phyloP scores from a whole-genome alignment of 2,888 invertebrate species.

The Thereva nobilitata region DNA sequence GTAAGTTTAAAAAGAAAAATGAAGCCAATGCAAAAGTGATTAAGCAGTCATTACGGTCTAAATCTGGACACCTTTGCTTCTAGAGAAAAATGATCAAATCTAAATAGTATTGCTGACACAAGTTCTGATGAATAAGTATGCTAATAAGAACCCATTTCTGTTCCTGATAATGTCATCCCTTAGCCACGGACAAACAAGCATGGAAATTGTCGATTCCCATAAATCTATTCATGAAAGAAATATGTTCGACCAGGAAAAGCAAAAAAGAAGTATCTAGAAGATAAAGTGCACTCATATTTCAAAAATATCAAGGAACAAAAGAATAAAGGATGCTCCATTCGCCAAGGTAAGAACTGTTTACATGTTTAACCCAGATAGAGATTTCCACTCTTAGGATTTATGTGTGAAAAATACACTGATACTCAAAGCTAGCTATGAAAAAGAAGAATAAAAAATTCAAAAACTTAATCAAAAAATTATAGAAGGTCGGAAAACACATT shows the following conservation, averaged over 20 bases:
- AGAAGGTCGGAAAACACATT: constrained; percentile 22
- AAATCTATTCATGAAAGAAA: constrained; percentile 19
- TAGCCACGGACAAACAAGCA: constrained; percentile 29
- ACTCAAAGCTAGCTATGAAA: constrained; percentile 8
- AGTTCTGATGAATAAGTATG: constrained; percentile 13
- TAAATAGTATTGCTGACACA: too few species aligned
- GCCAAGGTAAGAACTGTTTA: constrained; percentile 34
- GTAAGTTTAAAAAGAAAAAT: too few species aligned
- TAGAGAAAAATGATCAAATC: too few species aligned
- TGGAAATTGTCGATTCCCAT: constrained; percentile 28
- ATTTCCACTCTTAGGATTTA: constrained; percentile 37
- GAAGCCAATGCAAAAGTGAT: too few species aligned
- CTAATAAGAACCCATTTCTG: constrained; percentile 29
- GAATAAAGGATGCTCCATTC: constrained; percentile 8
- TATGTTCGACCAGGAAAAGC: constrained; percentile 26
- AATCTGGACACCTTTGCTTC: too few species aligned
- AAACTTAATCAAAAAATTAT: constrained; percentile 40
- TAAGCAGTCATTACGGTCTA: too few species aligned
- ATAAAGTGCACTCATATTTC: constrained; percentile 30
- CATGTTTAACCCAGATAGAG: constrained; percentile 37
- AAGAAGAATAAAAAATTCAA: constrained; percentile 32
- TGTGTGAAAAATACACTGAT: constrained; percentile 26
- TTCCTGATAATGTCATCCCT: constrained; percentile 29
- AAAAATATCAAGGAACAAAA: constrained; percentile 17
- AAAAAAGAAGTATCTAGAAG: constrained; percentile 24